phyloP scores from a whole-genome alignment of 1,140 invertebrate genomes.

The Drosophila mayri region DNA sequence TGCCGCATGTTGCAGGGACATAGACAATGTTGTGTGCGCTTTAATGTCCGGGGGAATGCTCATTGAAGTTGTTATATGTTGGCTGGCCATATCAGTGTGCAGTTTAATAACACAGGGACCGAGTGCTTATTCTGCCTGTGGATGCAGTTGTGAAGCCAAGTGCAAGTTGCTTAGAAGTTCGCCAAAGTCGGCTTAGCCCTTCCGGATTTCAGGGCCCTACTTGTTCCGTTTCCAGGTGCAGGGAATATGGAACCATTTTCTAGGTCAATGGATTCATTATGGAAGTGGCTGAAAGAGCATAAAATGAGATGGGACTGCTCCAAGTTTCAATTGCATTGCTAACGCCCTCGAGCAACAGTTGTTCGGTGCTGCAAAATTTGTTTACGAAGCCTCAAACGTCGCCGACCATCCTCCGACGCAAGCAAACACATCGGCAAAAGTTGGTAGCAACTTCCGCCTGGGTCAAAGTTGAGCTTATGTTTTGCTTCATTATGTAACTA shows the following conservation, averaged over 20 bases:
- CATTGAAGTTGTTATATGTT: conserved; percentile 63
- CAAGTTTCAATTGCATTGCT: conserved; percentile 13
- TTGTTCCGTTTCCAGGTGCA: neutral
- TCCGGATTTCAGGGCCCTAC: neutral
- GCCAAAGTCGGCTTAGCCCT: conserved; percentile 14
- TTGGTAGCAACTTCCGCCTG: conserved; percentile 26
- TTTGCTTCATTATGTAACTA: conserved; percentile 79
- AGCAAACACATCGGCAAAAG: conserved; percentile 16
- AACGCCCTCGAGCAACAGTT: conserved; percentile 11
- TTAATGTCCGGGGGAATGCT: conserved; percentile 58
- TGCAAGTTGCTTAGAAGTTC: conserved; percentile 53
- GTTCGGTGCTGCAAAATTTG: conserved; percentile 6
- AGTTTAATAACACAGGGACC: conserved; percentile 43
- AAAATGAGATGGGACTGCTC: neutral
- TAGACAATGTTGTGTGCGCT: conserved; percentile 76
- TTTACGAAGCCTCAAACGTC: neutral
- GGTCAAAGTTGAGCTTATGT: conserved; percentile 67
- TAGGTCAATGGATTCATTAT: conserved; percentile 25
- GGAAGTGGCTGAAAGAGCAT: neutral
- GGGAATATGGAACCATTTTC: conserved; percentile 3
- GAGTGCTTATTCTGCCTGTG: conserved; percentile 58
- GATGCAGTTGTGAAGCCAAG: conserved; percentile 40
- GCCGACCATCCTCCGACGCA: neutral
- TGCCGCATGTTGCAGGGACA: conserved; percentile 18
- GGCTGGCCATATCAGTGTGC: conserved; percentile 59